Evolutionary conservation across 2,797 vertebrate genomes (phyloP).

Genomic region (Darevskia nairensis): DNA sequence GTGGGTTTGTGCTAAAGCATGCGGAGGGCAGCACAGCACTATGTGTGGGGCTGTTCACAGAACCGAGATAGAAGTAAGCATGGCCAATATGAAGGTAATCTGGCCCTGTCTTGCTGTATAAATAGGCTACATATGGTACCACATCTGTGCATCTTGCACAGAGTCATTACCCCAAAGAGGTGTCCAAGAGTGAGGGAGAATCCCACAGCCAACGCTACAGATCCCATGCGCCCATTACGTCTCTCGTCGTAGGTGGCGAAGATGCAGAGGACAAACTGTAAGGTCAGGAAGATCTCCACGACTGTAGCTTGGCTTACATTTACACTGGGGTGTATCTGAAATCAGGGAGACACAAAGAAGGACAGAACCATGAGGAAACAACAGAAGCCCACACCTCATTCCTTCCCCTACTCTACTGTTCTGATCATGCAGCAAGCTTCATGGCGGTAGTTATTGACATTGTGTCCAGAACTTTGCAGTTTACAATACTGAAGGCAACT

Average conservation of each 20-base stretch:
- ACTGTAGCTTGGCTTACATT: constrained; percentile 91
- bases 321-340: constrained; percentile 89
- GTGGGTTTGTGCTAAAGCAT: neutral
- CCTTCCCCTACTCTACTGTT: neutral
- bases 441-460: neutral
- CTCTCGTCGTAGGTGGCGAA: constrained; percentile 94
- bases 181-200: constrained; percentile 93
- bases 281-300: constrained; percentile 93
- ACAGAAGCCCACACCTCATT: neutral
- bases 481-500: neutral
- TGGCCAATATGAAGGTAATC: neutral
- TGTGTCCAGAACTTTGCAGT: neutral
- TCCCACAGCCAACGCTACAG: constrained; percentile 91
- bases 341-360: constrained; percentile 16
- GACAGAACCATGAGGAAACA: neutral
- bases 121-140: neutral
- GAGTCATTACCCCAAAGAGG: constrained; percentile 90
- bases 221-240: constrained; percentile 88
- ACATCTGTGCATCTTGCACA: neutral
- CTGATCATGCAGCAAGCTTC: neutral
- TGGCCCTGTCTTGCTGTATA: neutral
- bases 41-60: neutral
- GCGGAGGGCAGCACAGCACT: neutral
- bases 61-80: neutral
- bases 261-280: constrained; percentile 92